Evolutionary conservation across 2,888 invertebrate genomes (phyloP).

Genomic region (Melieria omissa): DNA sequence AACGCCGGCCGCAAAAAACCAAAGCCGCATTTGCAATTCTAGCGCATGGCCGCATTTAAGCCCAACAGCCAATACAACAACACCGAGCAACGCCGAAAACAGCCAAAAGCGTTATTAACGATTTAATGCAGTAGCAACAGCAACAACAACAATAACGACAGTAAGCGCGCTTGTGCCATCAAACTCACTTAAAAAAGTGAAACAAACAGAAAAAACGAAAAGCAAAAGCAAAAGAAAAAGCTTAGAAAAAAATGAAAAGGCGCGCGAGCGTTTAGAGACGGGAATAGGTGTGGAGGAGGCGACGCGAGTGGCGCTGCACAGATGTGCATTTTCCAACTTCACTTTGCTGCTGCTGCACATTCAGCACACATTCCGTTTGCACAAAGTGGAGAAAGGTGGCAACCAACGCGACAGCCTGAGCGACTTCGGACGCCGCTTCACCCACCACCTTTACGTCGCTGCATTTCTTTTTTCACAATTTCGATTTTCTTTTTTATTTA

Average conservation of each 20-base stretch:
- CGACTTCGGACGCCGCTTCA: conserved; percentile 6
- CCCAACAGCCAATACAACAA: not conserved
- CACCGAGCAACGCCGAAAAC: not conserved
- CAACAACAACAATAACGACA: too few relatives aligned
- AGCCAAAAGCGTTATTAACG: not conserved
- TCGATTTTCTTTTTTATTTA: too few relatives aligned
- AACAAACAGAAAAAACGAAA: not conserved
- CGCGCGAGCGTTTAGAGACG: not conserved
- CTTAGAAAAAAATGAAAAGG: not conserved
- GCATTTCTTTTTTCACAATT: too few relatives aligned
- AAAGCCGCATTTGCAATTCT: not conserved
- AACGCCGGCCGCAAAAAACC: not conserved
- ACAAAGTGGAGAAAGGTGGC: not conserved
- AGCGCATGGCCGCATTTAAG: not conserved
- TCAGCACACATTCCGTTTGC: too few relatives aligned
- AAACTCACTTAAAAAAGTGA: conserved; percentile 9
- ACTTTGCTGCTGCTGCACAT: too few relatives aligned
- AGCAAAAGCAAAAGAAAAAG: not conserved
- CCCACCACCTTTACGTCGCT: not conserved
- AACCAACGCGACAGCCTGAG: not conserved
- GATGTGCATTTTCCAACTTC: too few relatives aligned
- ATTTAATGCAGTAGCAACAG: too few relatives aligned
- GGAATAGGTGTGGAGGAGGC: too few relatives aligned
- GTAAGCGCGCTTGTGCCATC: not conserved
- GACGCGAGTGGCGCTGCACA: too few relatives aligned